Conservation (phyloP, 2,888 invertebrate genomes). For the Phengaris alcon region DNA sequence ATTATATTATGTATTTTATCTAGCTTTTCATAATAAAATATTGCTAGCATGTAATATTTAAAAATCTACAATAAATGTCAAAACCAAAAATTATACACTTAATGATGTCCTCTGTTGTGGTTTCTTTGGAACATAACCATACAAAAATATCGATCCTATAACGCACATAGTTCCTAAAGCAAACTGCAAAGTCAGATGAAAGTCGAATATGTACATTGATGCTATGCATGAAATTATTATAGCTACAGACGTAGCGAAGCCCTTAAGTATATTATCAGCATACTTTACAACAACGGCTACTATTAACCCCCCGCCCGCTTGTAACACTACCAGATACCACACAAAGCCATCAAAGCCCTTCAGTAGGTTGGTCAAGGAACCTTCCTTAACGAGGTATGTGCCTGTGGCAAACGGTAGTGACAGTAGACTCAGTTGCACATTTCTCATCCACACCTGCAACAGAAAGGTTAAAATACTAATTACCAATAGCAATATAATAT, state of each 20-base stretch:
- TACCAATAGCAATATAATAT: background rate
- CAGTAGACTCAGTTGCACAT: conserved; percentile 95
- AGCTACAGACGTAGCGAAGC: conserved; percentile 98
- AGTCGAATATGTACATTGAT: conserved; percentile 95
- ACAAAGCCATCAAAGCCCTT: conserved; percentile 90
- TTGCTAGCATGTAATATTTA: conserved; percentile 32
- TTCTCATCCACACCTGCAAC: conserved; percentile 93
- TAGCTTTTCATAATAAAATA: background rate
- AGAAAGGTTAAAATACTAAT: conserved; percentile 20
- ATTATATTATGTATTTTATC: background rate
- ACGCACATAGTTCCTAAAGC: conserved; percentile 91
- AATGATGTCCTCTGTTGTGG: conserved; percentile 56
- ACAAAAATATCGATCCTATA: conserved; percentile 96
- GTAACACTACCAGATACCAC: conserved; percentile 91
- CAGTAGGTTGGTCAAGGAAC: conserved; percentile 77
- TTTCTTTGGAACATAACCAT: conserved; percentile 87
- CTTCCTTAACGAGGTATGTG: conserved; percentile 88
- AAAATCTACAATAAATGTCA: conserved; percentile 22
- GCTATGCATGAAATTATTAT: conserved; percentile 96
- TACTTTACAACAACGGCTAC: conserved; percentile 99
- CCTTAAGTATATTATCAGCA: conserved; percentile 99
- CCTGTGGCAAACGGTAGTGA: conserved; percentile 93
- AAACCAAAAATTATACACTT: conserved; percentile 55
- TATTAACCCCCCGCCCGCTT: conserved; percentile 96
- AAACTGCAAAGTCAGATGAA: conserved; percentile 92